Base-by-base conservation (phyloP, 2,797 vertebrate species). In the Momotus momota region DNA sequence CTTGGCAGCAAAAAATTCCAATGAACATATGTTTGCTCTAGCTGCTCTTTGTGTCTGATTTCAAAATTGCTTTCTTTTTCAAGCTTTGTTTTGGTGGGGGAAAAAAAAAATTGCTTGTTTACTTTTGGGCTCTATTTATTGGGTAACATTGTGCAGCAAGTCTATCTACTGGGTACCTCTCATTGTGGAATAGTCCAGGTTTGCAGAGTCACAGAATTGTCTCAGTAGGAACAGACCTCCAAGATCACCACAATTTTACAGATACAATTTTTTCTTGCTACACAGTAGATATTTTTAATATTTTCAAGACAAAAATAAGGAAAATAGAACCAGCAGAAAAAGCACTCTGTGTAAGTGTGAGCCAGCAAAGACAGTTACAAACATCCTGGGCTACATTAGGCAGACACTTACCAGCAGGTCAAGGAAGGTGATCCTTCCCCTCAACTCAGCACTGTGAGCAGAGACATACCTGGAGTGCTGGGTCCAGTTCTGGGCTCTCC, bases 361-460 rank as follows among this genome's bases (percentile, higher is more conserved):
- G 15, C 33, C n/a, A 45, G n/a, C 27, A 27, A 33, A 67, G 35
- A 27, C 0, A 0, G 25, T 12, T 17, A 17, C 10, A 14, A 66
- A 10, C 16, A n/a, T 46, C 55, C 18, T 29, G 13, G 35, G 15
- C 25, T 66, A 26, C 5, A 1, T 66, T 26, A 51, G 17, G 35
- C 29, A 78, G 40, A 51, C 10, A 13, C 29, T 46, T 74, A 23
- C 20, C 15, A 66, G 23, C 26, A 43, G 12, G 14, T 38, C 18
- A 3, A 8, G 5, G 38, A 12, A 51, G 7, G 8, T 49, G 18
- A 49, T 66, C 6, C 13, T 64, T 27, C 12, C 27, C 8, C 7
- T 88, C 10, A 10, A 1, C 8, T 54, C 12, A 9, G 18, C 20
- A 4, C 12, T n/a, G 7, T 62, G 14, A 62, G 9, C 2, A 1